Conservation (phyloP, 2,113 vertebrate genomes). For the Eulemur macaco region DNA sequence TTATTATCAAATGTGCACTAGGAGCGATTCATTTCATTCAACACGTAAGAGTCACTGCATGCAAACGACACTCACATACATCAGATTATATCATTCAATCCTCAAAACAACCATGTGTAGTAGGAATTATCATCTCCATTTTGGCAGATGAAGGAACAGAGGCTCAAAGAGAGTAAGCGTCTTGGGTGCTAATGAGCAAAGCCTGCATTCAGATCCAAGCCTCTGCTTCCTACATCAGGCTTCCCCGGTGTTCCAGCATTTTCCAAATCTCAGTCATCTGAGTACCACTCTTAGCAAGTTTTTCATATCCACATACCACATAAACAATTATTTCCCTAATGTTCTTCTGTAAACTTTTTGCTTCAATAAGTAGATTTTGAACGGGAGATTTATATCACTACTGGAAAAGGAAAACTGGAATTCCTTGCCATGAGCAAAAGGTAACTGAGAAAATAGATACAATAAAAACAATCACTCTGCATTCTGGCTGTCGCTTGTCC, state of each 20-base stretch:
- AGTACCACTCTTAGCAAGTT: background rate
- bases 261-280: background rate
- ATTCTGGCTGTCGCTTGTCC: background rate
- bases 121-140: background rate
- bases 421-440: background rate
- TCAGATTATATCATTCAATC: background rate
- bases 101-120: background rate
- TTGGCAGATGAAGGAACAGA: background rate
- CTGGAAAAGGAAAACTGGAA: background rate
- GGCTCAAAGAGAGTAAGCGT: background rate
- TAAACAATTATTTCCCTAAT: background rate
- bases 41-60: background rate
- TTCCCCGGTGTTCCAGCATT: too few species aligned
- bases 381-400: background rate
- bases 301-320: background rate
- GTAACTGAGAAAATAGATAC: background rate
- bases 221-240: background rate
- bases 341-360: background rate
- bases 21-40: background rate
- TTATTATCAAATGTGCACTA: background rate
- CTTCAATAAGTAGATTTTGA: background rate
- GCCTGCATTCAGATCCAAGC: background rate
- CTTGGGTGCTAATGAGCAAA: background rate
- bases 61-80: background rate
- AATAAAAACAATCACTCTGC: background rate